Conservation (phyloP, 2,797 vertebrate species). For the Lithobates pipiens region DNA sequence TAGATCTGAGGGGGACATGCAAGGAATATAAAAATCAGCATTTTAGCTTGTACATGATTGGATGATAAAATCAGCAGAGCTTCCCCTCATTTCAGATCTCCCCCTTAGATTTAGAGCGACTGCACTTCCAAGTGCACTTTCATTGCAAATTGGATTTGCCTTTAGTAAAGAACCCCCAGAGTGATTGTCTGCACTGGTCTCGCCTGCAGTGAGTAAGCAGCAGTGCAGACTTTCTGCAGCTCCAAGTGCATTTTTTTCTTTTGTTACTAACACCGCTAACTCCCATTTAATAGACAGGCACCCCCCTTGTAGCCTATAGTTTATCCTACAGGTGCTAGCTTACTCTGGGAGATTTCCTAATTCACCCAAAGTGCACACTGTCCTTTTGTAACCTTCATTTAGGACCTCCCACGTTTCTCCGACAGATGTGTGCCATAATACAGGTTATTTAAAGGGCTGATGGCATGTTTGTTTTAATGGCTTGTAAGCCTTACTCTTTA, state of each 20-base stretch:
- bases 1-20: too few relatives aligned
- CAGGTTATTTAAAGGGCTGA: not conserved
- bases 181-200: too few relatives aligned
- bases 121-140: too few relatives aligned
- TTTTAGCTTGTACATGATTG: too few relatives aligned
- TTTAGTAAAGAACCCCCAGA: too few relatives aligned
- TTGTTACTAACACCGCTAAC: not conserved
- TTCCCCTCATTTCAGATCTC: too few relatives aligned
- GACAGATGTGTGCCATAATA: not conserved
- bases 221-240: not conserved
- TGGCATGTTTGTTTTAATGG: not conserved
- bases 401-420: constrained; percentile 5
- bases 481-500: not conserved
- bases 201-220: too few relatives aligned
- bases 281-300: not conserved
- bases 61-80: too few relatives aligned
- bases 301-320: not conserved
- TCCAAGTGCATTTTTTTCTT: too few relatives aligned
- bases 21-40: too few relatives aligned
- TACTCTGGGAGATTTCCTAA: not conserved
- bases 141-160: too few relatives aligned
- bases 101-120: too few relatives aligned
- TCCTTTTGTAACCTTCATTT: not conserved
- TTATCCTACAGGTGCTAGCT: not conserved
- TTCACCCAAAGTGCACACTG: not conserved